Evolutionary conservation across 2,888 invertebrate genomes (phyloP).

Genomic region (Pterobdella sp.): DNA sequence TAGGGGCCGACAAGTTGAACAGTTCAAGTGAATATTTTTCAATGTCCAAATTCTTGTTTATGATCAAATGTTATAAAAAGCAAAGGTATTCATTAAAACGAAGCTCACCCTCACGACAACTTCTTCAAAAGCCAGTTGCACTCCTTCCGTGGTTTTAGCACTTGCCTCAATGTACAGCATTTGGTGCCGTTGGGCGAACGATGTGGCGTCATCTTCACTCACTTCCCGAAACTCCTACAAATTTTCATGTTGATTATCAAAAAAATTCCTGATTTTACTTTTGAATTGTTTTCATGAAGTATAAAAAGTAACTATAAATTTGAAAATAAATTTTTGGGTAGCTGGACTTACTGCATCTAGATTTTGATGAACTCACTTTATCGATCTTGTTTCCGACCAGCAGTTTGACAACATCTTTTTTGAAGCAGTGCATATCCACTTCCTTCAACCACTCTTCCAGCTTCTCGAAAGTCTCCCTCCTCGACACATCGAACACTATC

Average conservation of each 20-base stretch:
- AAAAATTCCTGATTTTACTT: neutral
- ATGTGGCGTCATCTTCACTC: slow-evolving; percentile 79
- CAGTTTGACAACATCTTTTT: slow-evolving; percentile 84
- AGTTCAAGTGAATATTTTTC: too few relatives aligned
- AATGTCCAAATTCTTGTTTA: too few relatives aligned
- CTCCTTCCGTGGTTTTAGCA: slow-evolving; percentile 91
- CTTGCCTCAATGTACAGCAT: slow-evolving; percentile 95
- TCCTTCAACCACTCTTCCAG: slow-evolving; percentile 89
- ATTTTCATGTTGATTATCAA: neutral
- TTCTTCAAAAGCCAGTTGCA: slow-evolving; percentile 87
- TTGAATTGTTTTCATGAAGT: neutral
- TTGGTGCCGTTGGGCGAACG: slow-evolving; percentile 88
- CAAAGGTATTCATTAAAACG: too few relatives aligned
- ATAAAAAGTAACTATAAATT: neutral
- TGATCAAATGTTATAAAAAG: too few relatives aligned
- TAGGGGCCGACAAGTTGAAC: too few relatives aligned
- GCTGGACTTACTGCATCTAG: too few relatives aligned
- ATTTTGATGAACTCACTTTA: slow-evolving; percentile 45
- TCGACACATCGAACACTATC: slow-evolving; percentile 83
- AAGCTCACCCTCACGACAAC: slow-evolving; percentile 82
- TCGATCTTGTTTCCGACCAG: slow-evolving; percentile 98
- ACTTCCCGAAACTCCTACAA: slow-evolving; percentile 67
- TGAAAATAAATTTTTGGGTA: neutral
- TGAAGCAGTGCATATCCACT: slow-evolving; percentile 86
- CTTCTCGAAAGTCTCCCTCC: slow-evolving; percentile 72